Evolutionary conservation across 2,113 vertebrate species (phyloP), one percentile per base, ranked within the genome.

Genomic region (Centropus unirufus): DNA sequence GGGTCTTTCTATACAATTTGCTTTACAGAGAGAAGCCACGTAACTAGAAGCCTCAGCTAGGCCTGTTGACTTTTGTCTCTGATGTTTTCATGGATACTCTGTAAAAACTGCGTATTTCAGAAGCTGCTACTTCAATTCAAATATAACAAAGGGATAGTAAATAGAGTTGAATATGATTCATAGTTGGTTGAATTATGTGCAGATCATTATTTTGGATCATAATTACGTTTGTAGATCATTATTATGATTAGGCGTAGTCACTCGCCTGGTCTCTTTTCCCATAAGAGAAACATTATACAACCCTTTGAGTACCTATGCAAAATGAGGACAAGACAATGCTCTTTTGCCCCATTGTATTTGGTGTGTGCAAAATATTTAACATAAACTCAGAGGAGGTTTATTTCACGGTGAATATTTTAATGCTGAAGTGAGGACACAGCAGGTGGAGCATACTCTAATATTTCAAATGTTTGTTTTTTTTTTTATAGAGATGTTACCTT

Each of bases 31-130:
- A 77, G 40, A 90, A 88, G 44, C n/a, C 39, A 20, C 13, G 1
- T 51, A 96, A 59, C 34, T 46, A 34, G 67, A 86, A 69, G 82
- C 55, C 46, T 85, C 3, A 0, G 20, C 34, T 86, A 70, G 80
- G 87, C 93, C 74, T 95, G 47, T 49, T 95, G 51, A 91, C 51
- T 95, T 85, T 95, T 18, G 89, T 76, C 64, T 94, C 62, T 92
- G 36, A 23, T 78, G 32, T 91, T 58, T 63, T 68, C 74, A 66
- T 81, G 80, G 44, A 32, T 92, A 72, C n/a, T 40, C 66, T 76
- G 29, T 92, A 84, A 90, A 94, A 86, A 49, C 32, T 66, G 29
- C 16, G 0, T 84, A 67, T 83, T 84, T 93, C 68, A 64, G 62
- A 69, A 88, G 39, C 46, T 92, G 73, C 40, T 90, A 29, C 67